phyloP scores from a whole-genome alignment of 2,113 vertebrate genomes.

The Cervus canadensis region DNA sequence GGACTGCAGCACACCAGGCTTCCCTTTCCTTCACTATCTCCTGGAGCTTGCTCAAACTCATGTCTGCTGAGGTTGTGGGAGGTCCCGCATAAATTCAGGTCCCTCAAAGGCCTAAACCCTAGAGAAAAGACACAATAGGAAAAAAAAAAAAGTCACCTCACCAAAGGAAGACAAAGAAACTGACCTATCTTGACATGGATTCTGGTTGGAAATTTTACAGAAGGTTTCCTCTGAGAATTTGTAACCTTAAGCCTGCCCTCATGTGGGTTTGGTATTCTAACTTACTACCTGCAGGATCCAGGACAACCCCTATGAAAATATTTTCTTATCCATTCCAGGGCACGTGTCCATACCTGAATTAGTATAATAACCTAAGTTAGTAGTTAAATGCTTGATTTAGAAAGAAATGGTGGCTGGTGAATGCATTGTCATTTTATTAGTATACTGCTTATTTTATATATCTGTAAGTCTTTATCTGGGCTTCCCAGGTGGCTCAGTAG shows the following conservation, averaged over 20 bases:
- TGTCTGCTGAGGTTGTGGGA: background rate
- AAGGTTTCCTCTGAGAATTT: background rate
- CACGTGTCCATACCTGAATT: background rate
- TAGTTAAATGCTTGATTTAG: background rate
- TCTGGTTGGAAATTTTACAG: background rate
- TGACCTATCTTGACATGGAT: background rate
- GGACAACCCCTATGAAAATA: background rate
- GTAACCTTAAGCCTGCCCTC: background rate
- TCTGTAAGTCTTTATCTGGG: background rate
- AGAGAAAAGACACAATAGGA: background rate
- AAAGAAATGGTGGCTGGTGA: background rate
- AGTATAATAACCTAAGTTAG: background rate
- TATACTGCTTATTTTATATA: background rate
- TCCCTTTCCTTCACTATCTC: background rate
- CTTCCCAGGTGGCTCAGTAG: background rate
- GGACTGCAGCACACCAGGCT: background rate
- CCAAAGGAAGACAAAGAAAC: background rate
- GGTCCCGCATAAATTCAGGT: background rate
- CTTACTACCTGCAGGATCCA: background rate
- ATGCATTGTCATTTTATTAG: background rate
- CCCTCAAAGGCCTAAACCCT: background rate
- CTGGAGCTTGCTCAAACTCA: background rate
- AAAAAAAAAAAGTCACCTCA: background rate
- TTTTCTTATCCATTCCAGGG: background rate
- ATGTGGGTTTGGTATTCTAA: background rate